Evolutionary conservation across 1,140 invertebrate genomes (phyloP), one percentile per base, ranked within the genome.

Genomic region (Tigriopus japonicus): DNA sequence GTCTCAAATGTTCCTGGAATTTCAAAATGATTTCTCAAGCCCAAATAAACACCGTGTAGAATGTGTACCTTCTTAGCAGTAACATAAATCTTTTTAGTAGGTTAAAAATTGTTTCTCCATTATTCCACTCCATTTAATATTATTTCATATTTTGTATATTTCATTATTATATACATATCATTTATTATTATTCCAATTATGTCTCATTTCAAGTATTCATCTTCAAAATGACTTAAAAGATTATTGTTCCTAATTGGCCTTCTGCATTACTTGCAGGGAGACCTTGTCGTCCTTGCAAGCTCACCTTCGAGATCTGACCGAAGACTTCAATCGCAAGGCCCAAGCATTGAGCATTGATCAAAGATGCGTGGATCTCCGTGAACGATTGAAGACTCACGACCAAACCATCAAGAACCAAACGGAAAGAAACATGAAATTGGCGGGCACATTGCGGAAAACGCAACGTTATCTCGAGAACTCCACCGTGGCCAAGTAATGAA

Each of bases 391-490:
- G 6, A 15, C 21, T 6, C 59, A 61, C 40, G 59, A 61, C 40
- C 24, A 54, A 14, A 23, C 52, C 12, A 40, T 61, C 51, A 61
- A 61, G 15, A 52, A 42, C 40, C 59, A 59, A 51, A 56, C 51
- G 6, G 59, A 61, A 14, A 59, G 51, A 56, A 61, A 61, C 49
- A 54, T 56, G 59, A 61, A 61, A 23, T 54, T 61, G 43, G 40
- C 43, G 15, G 59, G 59, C 5, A 54, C 51, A 1, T 52, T 61
- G 23, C 35, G 52, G 13, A 35, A 24, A 52, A 53, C n/a, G 2
- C 15, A 49, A 15, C 35, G 49, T 12, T 59, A 55, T 41, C 28
- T 58, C 14, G 55, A 58, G 41, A 58, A 58, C 40, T 58, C 55
- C 45, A 49, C 45, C 12, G 45, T 49, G 21, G 45, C 21, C 3